phyloP scores from a whole-genome alignment of 2,113 vertebrate genomes.

The western clawed frog (Xenopus tropicalis) region DNA sequence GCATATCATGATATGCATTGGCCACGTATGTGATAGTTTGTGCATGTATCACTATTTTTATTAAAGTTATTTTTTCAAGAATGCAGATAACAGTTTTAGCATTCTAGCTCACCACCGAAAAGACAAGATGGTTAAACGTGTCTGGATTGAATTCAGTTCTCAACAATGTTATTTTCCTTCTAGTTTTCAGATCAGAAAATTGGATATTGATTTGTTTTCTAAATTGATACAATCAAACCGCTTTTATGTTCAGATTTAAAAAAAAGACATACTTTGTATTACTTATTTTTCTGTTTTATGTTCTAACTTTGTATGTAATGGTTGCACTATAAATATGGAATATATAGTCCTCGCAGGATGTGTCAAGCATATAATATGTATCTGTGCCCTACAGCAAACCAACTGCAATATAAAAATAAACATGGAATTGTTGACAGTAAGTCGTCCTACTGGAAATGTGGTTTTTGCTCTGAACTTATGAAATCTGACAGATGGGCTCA shows the following conservation, averaged over 20 bases:
- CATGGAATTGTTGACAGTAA: conserved; percentile 10
- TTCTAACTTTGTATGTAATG: not conserved
- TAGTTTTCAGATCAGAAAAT: not conserved
- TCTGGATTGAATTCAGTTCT: too few species aligned
- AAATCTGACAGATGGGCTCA: conserved; percentile 15
- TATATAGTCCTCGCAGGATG: conserved; percentile 1
- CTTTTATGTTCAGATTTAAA: not conserved
- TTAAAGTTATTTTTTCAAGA: too few species aligned
- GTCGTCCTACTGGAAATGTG: not conserved
- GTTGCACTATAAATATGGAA: not conserved
- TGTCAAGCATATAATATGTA: conserved; percentile 21
- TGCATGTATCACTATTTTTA: too few species aligned
- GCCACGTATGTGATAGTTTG: too few species aligned
- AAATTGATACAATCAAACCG: not conserved
- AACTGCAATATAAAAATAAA: conserved; percentile 19
- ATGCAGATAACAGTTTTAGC: too few species aligned
- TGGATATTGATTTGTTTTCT: not conserved
- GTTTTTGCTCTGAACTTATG: conserved; percentile 11
- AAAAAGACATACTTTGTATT: not conserved
- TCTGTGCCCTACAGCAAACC: conserved; percentile 26
- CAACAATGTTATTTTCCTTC: too few species aligned
- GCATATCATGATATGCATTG: too few species aligned
- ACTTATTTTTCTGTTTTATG: not conserved
- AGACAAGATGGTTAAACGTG: too few species aligned
- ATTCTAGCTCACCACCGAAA: too few species aligned